phyloP scores from a whole-genome alignment of 2,113 vertebrate species.

The Larimichthys crocea region DNA sequence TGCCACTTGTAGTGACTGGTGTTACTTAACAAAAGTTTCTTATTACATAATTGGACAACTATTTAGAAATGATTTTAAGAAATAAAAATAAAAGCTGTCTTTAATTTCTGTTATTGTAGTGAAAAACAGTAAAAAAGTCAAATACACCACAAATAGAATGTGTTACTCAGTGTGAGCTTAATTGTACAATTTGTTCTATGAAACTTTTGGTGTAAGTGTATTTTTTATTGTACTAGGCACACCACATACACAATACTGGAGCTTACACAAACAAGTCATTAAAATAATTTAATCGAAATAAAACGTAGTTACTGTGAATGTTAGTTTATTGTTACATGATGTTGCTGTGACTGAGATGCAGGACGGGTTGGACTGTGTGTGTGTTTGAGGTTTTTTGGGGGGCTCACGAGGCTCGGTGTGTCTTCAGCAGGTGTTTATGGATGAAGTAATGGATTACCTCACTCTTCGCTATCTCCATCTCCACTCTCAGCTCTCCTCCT shows the following conservation, averaged over 20 bases:
- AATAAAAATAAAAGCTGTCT: too few relatives aligned
- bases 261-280: background rate
- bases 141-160: background rate
- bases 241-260: background rate
- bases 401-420: constrained; percentile 37
- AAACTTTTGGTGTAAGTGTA: background rate
- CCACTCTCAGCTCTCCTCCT: constrained; percentile 36
- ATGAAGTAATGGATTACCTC: constrained; percentile 69
- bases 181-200: background rate
- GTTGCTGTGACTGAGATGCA: constrained; percentile 1
- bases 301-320: background rate
- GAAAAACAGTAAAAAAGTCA: background rate
- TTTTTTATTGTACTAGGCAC: background rate
- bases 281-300: background rate
- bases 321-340: background rate
- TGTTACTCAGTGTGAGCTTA: background rate
- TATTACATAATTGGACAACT: background rate
- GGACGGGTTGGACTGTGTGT: background rate
- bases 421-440: constrained; percentile 65
- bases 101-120: background rate
- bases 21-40: background rate
- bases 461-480: constrained; percentile 59
- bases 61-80: too few relatives aligned
- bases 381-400: background rate
- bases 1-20: background rate